Base-by-base conservation (phyloP, 2,113 vertebrate genomes). In the Tinamus guttatus region DNA sequence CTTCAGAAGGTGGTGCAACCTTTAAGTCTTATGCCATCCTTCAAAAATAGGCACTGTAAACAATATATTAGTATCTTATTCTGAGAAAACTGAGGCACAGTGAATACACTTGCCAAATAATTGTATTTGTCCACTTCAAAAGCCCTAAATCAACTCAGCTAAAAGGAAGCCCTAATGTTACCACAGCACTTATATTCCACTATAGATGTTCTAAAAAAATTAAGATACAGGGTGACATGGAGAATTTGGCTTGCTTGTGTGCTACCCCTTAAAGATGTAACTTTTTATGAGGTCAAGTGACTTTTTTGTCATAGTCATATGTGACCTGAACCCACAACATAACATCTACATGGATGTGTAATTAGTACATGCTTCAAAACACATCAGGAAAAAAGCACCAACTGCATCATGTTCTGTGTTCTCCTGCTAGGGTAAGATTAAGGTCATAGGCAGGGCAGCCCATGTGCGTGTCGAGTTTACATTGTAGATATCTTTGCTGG, bases 381-480 rank as follows among this genome's bases (percentile, higher is more conserved):
- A 64, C 38, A 18, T 45, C 18, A 54, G 60, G 56, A 49, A n/a
- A 75, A 21, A 91, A 47, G 49, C 47, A 52, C 59, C 68, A 81
- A 51, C 81, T 86, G 87, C 51, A 76, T 34, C 52, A 67, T 73
- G 76, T 32, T 38, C 84, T 41, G 34, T 13, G 49, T 18, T 85
- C 51, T 58, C 80, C 84, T 82, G 87, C 84, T 89, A 71, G 51
- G 85, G 51, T 51, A 73, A 78, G 62, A 24, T 32, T 74, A 85
- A 85, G 93, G 91, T 85, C 91, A n/a, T 11, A 59, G 89, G 81
- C 87, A 85, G 95, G 94, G 81, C 94, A 94, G 81, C 36, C 36
- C 47, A 11, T 11, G 56, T 32, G 64, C 59, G 51, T n/a, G 60
- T 60, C 71, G 65, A 32, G 87, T 28, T 94, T 18, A 40, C 84